Evolutionary conservation across 37 sponge, comb jelly and placozoan species (phyloP), one percentile per base, ranked within the genome.

Genomic region (Ephydatia muelleri): DNA sequence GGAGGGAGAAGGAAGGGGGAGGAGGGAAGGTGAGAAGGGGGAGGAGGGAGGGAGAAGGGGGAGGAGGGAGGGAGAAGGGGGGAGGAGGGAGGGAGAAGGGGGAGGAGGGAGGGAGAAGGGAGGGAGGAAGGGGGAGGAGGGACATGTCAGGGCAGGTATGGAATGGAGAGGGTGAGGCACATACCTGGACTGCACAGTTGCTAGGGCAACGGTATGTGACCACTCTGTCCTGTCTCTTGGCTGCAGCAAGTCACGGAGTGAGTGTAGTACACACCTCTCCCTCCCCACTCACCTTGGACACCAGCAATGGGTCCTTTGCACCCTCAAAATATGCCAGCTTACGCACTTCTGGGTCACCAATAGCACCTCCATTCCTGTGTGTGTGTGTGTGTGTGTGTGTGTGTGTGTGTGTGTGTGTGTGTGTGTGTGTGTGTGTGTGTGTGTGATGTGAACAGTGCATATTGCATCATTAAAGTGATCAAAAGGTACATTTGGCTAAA

Each of bases 261-360:
- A 73, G 32, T 2, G 32, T 23, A 33, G 35, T 33, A 8, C n/a
- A 33, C 3, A 31, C 35, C 28, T 9, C 28, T 23, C 31, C 35
- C 43, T 3, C 11, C 47, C 22, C 23, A 36, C 80, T 66, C 27
- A 82, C 88, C 80, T 87, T 83, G 49, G n/a, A n/a, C n/a, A n/a
- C 37, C 28, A n/a, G n/a, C 49, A 57, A 40, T 21, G 89, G 82
- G 57, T 96, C 97, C 3, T 84, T 67, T 26, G 92, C 88, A 32
- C 88, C 82, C 73, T 96, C 90, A 79, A 96, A 96, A 49, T 93
- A 96, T 32, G 94, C 91, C 47, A 91, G 75, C 88, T 96, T 96
- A 26, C 97, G 73, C 25, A 96, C 88, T 31, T 38, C 68, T 23
- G 82, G 79, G 43, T 92, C 89, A 33, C 95, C 95, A 65, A 92